Percentiles rank a stretch among this genome's conserved stretches.
Conservation (phyloP, 2,888 invertebrate genomes). For the Melinaea marsaeus region DNA sequence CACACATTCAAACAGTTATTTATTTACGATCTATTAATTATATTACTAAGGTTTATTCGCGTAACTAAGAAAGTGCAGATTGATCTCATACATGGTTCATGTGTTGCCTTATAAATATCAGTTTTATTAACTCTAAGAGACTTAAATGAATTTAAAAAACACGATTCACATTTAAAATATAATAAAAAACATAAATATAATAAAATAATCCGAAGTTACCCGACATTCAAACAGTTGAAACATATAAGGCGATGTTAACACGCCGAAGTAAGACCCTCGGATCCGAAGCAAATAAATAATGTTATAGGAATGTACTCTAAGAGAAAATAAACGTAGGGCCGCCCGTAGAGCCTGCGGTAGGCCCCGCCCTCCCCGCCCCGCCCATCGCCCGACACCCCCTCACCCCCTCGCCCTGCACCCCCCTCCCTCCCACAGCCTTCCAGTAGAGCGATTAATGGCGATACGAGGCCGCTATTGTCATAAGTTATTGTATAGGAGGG, state of each 20-base stretch:
- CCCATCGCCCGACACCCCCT: conserved; percentile 18
- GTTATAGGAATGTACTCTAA: neutral
- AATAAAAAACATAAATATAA: too few species aligned
- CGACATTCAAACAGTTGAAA: neutral
- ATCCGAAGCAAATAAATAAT: conserved; percentile 4
- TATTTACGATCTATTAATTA: too few species aligned
- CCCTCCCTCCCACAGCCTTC: conserved; percentile 21
- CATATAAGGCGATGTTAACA: conserved; percentile 3
- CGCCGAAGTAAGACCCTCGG: neutral
- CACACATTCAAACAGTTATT: too few species aligned
- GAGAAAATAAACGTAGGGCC: conserved; percentile 8
- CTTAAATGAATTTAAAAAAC: too few species aligned
- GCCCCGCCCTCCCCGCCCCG: conserved; percentile 34
- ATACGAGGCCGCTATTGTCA: conserved; percentile 23
- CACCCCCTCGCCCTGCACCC: conserved; percentile 6
- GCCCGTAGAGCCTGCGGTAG: conserved; percentile 31
- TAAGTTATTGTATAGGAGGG: conserved; percentile 20
- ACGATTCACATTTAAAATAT: too few species aligned
- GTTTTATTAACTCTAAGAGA: too few species aligned
- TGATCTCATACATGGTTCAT: too few species aligned
- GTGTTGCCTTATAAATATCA: too few species aligned
- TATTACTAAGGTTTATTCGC: too few species aligned
- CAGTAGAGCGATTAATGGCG: conserved; percentile 22
- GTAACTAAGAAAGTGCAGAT: too few species aligned
- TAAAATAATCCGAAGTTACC: neutral